Base-by-base conservation (phyloP, 2,888 invertebrate species). In the Iselma pallidipennis region DNA sequence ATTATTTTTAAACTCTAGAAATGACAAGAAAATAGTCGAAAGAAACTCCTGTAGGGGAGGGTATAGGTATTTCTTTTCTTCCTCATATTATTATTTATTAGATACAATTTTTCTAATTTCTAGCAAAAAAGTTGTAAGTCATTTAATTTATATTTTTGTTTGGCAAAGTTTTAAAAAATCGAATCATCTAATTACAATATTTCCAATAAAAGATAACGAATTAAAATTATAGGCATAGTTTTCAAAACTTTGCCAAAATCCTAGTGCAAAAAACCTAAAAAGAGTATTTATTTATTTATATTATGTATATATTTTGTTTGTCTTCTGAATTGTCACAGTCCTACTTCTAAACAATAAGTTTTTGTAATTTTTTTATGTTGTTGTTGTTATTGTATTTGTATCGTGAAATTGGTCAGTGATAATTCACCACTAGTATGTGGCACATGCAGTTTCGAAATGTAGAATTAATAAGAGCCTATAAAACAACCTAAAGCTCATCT, bases 331-430 rank as follows among this genome's bases (percentile, higher is more conserved):
- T 54, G 33, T 57, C 53, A 54, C 55, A 56, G 37, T 67, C 65
- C 72, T 74, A 73, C 66, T 66, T 59, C 70, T 75, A 71, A 72
- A 75, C 73, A 74, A 74, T 71, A 71, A 72, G 58, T 73, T 56
- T 52, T 63, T 59, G 51, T 28, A 28, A 28, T 7, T 28, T 7
- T 5, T 28, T 5, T 2, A 7, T 28, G 37, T 37, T 37, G 31
- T 33, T 33, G 14, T 37, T 16, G 37, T 37, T 37, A 9, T 37
- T 63, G 60, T 69, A 66, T 70, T 71, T 72, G 69, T 74, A 73
- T 73, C 69, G 68, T 75, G 74, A 74, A 75, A 77, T 79, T 79
- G 79, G 79, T 79, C 79, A 69, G 77, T 77, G 75, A 74, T 73
- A 71, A 59, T 71, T 70, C 21, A 71, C 73, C 72, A 73, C 69